Percentiles rank a stretch among this genome's conserved stretches.
Conservation (phyloP, 2,888 invertebrate genomes). For the Acronicta aceris region DNA sequence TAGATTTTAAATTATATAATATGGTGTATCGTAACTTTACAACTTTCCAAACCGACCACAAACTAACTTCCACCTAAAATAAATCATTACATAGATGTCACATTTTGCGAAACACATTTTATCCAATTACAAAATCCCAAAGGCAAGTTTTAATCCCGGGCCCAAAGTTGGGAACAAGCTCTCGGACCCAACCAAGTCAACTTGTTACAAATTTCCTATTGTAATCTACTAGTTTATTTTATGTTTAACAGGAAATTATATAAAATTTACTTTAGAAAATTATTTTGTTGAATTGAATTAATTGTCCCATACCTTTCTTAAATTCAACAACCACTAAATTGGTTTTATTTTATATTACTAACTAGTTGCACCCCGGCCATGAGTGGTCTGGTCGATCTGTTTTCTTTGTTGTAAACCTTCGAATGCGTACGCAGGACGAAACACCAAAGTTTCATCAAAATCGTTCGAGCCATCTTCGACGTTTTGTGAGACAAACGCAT, state of each 20-base stretch:
- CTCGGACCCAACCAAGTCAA: constrained; percentile 7
- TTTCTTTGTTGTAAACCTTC: too few species aligned
- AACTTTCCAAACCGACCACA: background rate
- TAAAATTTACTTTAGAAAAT: background rate
- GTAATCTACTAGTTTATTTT: constrained; percentile 8
- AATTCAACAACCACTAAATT: too few species aligned
- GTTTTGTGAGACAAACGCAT: too few species aligned
- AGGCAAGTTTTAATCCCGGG: constrained; percentile 21
- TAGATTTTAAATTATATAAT: too few species aligned
- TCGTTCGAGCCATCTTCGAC: too few species aligned
- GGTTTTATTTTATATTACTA: too few species aligned
- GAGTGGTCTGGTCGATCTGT: too few species aligned
- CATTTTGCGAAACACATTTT: constrained; percentile 16
- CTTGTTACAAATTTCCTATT: constrained; percentile 8
- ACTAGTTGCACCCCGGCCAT: too few species aligned
- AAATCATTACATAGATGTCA: background rate
- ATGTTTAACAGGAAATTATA: constrained; percentile 5
- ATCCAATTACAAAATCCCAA: constrained; percentile 21
- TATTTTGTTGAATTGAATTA: too few species aligned
- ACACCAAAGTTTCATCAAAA: too few species aligned
- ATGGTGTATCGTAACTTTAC: background rate
- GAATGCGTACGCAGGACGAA: too few species aligned
- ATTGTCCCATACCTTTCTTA: too few species aligned
- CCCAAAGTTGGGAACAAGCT: constrained; percentile 10
- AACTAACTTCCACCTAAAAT: background rate